Evolutionary conservation across 2,797 vertebrate species (phyloP), one percentile per base, ranked within the genome.

Genomic region (Xenentodon cancila): DNA sequence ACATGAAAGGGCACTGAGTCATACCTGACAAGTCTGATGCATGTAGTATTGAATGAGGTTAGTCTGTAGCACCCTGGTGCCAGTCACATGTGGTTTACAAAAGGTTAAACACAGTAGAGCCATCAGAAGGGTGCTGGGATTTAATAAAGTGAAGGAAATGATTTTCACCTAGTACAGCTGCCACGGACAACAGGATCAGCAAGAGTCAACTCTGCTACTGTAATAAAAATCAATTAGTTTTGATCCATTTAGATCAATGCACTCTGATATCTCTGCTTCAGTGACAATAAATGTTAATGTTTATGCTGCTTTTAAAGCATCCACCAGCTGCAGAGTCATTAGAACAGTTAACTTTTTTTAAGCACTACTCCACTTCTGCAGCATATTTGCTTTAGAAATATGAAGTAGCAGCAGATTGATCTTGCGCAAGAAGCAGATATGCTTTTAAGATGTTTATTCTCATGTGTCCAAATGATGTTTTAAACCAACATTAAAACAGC

Each of bases 171-270:
- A 7, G 22, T n/a, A n/a, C 11, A 9, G 18, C 37, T 46, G 54
- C 32, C 32, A 34, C 51, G 17, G 51, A 64, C 18, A 22, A 34
- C 44, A 44, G 16, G 65, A n/a, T 65, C 17, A 52, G 19, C 19
- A 55, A 54, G 52, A 68, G 21, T 49, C 19, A 34, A 52, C 21
- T 43, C 30, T 60, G 18, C 45, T 20, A 32, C 40, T 56, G 40
- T 44, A 21, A 61, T 50, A 55, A 45, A 50, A 43, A 48, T 40
- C 55, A 46, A 50, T 40, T 68, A 59, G 22, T 47, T 53, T n/a
- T 49, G n/a, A 68, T 54, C 17, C 37, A 50, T 43, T 56, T 46
- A 42, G 53, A 60, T 59, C 50, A n/a, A 59, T 68, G 57, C 34
- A 49, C 17, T 20, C 48, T 52, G 43, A 59, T 40, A 20, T 40